Conservation (phyloP, 2,113 vertebrate genomes). For the Talpa occidentalis region DNA sequence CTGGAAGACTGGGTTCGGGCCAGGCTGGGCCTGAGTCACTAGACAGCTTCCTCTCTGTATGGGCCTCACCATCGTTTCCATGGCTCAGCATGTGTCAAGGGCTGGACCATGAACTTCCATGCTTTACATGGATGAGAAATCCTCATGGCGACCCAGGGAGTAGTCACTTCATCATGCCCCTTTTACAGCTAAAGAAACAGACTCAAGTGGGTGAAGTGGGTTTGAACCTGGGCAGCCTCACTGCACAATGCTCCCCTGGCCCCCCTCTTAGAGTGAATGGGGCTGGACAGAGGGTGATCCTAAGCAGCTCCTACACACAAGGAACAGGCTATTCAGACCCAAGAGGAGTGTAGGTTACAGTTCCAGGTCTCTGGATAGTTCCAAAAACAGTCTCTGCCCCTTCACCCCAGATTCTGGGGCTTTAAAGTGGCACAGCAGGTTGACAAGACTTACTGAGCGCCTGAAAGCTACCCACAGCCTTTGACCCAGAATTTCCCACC, state of each 20-base stretch:
- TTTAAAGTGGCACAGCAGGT: not conserved
- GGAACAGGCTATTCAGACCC: not conserved
- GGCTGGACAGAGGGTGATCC: not conserved
- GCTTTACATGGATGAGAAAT: not conserved
- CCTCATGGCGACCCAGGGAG: not conserved
- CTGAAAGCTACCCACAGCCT: not conserved
- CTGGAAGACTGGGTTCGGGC: not conserved
- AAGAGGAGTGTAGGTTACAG: no score
- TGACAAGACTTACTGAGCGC: not conserved
- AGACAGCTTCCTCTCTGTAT: not conserved
- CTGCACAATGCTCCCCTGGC: not conserved
- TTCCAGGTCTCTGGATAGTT: no score
- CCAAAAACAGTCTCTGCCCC: not conserved
- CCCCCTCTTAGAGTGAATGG: not conserved
- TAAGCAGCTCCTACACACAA: not conserved
- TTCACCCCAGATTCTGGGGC: not conserved
- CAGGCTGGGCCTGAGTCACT: not conserved
- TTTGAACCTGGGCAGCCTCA: not conserved
- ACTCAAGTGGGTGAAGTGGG: not conserved
- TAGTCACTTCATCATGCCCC: not conserved
- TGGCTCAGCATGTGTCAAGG: not conserved
- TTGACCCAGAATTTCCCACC: not conserved
- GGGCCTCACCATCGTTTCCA: not conserved
- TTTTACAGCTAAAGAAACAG: not conserved
- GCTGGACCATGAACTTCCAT: not conserved